Base-by-base conservation (phyloP, 2,888 invertebrate genomes). In the Bursaphelenchus okinawaensis region DNA sequence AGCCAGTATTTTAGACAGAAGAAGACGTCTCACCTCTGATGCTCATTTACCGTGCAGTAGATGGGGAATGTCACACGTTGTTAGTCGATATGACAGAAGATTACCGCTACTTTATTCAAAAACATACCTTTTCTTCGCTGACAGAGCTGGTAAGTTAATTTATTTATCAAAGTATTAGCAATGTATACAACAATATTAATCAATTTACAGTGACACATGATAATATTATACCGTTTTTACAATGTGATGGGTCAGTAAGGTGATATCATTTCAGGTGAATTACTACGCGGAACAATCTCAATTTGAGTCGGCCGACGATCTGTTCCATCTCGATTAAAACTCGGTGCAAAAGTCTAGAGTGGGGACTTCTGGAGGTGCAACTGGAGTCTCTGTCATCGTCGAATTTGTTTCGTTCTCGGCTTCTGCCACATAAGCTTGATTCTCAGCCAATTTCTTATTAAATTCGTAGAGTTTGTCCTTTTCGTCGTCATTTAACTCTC, bases 401-500 rank as follows among this genome's bases (percentile, higher is more conserved):
- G 51, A 40, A 31, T 28, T 28, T 50, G 58, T 9, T 19, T n/a
- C 3, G 52, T 26, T 12, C 8, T 65, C 9, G 51, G 22, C 52
- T 29, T 55, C 50, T 8, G 70, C 26, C 0, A 55, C 65, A 7
- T 70, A 68, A 4, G 62, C 65, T n/a, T 31, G 12, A 28, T 55
- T 69, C 12, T 58, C 68, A 26, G 59, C 52, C 65, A 79, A 72
- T 63, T 77, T 75, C 24, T 70, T 69, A 7, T 74, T 67, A 52
- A 80, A 78, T 29, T 74, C 68, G 26, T 72, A 65, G 20, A 79
- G 64, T 56, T 77, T 75, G 31, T 68, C 68, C 64, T 74, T 75
- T 52, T 79, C 79, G 20, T 76, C 72, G 16, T 69, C 69, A 20
- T 69, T 73, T 23, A 80, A 66, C 51, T 80, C 77, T 40, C 80